These are phyloP conservation scores for Entomyzon cyanotis DNA, from an alignment of 2,113 vertebrate genomes.

Conservation along the genomic window DNA sequence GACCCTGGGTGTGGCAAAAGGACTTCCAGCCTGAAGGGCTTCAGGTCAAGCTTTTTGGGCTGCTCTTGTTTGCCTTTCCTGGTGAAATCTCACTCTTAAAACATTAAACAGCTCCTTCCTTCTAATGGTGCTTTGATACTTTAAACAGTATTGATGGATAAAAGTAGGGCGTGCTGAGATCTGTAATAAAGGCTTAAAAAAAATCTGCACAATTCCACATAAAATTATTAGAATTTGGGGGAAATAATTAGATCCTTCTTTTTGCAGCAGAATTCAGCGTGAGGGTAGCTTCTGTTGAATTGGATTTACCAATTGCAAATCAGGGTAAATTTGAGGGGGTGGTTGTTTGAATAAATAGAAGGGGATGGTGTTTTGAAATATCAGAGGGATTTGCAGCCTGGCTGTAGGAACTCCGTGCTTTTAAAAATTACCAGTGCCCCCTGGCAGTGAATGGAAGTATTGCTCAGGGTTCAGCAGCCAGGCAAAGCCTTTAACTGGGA, in stretches of 20 bases:
- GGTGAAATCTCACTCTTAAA: not conserved
- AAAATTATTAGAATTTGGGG: not conserved
- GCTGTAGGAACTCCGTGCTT: not conserved
- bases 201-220: not conserved
- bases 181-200: not conserved
- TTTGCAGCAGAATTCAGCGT: not conserved
- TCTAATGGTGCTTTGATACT: not conserved
- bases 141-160: not conserved
- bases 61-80: not conserved
- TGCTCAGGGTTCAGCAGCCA: not conserved
- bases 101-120: not conserved
- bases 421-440: not conserved
- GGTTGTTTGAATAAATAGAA: not conserved
- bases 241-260: not conserved
- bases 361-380: not conserved
- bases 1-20: not conserved
- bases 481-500: not conserved
- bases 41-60: not conserved
- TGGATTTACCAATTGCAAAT: fast-evolving
- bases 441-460: not conserved
- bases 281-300: not conserved
- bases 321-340: no score
- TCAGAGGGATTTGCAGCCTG: not conserved
- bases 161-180: not conserved
- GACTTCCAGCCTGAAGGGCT: not conserved